Conservation (phyloP, 2,888 invertebrate species). For the Cephus pulcher region DNA sequence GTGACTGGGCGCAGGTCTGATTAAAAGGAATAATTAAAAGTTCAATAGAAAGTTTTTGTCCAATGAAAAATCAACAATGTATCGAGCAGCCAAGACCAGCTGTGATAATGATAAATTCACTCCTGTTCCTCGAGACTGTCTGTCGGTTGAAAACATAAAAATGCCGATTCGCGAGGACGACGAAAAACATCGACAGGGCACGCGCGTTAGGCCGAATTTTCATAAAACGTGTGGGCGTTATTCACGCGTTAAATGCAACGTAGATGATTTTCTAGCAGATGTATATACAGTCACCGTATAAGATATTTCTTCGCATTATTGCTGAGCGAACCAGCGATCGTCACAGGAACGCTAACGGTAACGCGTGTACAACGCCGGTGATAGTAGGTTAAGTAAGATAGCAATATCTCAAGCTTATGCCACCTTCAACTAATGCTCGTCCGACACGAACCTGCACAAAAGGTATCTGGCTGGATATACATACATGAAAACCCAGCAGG, state of each 20-base stretch:
- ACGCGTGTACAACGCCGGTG: neutral
- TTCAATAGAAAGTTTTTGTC: neutral
- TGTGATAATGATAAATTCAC: neutral
- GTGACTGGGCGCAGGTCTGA: neutral
- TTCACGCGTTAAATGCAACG: neutral
- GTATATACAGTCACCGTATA: neutral
- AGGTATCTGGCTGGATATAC: neutral
- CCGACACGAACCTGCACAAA: conserved; percentile 19
- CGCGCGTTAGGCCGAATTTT: neutral
- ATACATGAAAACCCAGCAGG: no score
- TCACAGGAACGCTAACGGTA: neutral
- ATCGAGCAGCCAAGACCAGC: neutral
- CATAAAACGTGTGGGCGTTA: neutral
- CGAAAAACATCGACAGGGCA: no score
- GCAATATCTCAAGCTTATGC: conserved; percentile 29
- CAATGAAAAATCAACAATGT: neutral
- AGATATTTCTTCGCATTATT: neutral
- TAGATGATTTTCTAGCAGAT: neutral
- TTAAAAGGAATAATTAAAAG: neutral
- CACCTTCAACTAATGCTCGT: conserved; percentile 29
- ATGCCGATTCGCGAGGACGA: no score
- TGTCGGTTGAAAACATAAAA: no score
- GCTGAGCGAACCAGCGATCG: neutral
- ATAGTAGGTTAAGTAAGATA: conserved; percentile 37
- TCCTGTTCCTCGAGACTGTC: neutral